phyloP scores from a whole-genome alignment of 2,888 invertebrate genomes.

The Acrocyrtus sp. region DNA sequence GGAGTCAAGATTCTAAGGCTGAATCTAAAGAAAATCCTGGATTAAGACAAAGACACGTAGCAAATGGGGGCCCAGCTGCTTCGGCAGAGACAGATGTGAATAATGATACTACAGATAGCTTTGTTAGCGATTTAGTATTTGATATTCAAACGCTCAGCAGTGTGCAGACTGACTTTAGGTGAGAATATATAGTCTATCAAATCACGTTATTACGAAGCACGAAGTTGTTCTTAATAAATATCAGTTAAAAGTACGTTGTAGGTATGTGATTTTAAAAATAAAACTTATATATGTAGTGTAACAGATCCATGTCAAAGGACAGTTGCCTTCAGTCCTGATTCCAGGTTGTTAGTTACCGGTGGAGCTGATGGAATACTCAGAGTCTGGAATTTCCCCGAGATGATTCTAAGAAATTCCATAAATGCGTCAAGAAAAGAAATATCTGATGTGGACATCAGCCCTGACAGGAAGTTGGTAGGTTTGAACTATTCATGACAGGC shows the following conservation, averaged over 20 bases:
- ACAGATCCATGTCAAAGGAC: conserved; percentile 88
- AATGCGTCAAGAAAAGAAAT: conserved; percentile 89
- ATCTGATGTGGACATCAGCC: conserved; percentile 92
- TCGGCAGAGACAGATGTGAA: neutral
- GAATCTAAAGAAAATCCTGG: conserved; percentile 23
- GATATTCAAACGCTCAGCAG: conserved; percentile 79
- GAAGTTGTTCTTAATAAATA: too few relatives aligned
- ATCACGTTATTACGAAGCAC: too few relatives aligned
- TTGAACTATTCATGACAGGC: neutral
- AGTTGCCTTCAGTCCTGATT: conserved; percentile 80
- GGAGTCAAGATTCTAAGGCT: too few relatives aligned
- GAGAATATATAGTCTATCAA: too few relatives aligned
- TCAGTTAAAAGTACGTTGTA: too few relatives aligned
- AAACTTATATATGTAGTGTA: conserved; percentile 67
- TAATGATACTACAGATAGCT: conserved; percentile 24
- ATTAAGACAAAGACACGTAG: conserved; percentile 33
- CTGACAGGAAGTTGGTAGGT: conserved; percentile 73
- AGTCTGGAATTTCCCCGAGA: conserved; percentile 88
- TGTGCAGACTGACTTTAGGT: conserved; percentile 86
- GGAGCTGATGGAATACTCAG: conserved; percentile 89
- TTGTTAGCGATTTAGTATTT: conserved; percentile 58
- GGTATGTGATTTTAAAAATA: too few relatives aligned
- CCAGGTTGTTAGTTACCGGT: conserved; percentile 87
- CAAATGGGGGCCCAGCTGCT: conserved; percentile 45
- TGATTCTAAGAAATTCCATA: conserved; percentile 77